phyloP scores from a whole-genome alignment of 2,113 vertebrate genomes.

The Poeciliopsis occidentalis region DNA sequence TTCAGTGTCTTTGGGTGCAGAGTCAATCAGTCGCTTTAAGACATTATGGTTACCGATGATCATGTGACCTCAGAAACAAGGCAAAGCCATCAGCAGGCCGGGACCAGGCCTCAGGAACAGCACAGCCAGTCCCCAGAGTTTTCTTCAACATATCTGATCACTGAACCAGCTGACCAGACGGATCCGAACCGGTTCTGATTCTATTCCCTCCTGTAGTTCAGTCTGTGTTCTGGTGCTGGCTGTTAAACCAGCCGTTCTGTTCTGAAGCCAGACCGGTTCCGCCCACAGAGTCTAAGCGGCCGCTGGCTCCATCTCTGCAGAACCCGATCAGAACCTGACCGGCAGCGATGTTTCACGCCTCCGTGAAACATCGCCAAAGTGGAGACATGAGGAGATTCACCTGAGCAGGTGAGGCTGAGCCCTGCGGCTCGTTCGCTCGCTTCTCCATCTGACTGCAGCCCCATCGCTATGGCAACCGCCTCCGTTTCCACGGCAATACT shows the following conservation, averaged over 20 bases:
- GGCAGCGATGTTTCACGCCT: background rate
- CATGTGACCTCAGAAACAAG: too few species aligned
- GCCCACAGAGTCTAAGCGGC: too few species aligned
- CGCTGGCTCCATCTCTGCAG: background rate
- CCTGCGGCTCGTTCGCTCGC: conserved; percentile 43
- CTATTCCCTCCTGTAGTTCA: too few species aligned
- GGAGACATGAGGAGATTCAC: conserved; percentile 27
- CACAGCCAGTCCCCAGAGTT: too few species aligned
- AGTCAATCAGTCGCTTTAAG: too few species aligned
- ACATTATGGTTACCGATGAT: too few species aligned
- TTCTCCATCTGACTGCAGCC: conserved; percentile 49
- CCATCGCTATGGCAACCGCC: conserved; percentile 59
- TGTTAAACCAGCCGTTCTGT: background rate
- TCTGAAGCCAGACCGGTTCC: background rate
- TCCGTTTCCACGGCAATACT: conserved; percentile 52
- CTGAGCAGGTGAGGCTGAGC: conserved; percentile 26
- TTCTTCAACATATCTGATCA: too few species aligned
- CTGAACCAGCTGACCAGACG: background rate
- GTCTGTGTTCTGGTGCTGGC: background rate
- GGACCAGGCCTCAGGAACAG: too few species aligned
- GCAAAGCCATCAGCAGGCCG: too few species aligned
- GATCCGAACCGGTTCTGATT: background rate
- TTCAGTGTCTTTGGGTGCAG: too few species aligned
- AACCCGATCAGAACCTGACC: background rate
- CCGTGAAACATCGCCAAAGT: background rate